Evolutionary conservation across 2,113 vertebrate species (phyloP), one percentile per base, ranked within the genome.

Genomic region (Pollimyrus isidori): DNA sequence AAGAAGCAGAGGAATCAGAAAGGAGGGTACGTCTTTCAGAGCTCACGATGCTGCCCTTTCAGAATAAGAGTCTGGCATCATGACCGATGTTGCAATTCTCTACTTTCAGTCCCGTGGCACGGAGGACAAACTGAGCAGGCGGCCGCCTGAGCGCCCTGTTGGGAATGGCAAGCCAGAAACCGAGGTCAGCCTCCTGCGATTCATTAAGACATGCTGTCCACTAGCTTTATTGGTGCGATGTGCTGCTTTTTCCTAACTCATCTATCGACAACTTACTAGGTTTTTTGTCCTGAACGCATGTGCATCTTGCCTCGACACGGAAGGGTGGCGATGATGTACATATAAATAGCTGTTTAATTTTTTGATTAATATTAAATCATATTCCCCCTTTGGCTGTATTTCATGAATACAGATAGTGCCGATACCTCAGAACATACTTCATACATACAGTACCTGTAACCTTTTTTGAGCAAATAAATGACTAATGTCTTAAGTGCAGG

Each of bases 1-100:
- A 88, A 58, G 87, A 89, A 45, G 6, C 26, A 9, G 93, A 93
- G 46, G 94, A 92, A 91, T 90, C 86, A 3, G 95, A 95, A 91
- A 96, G 35, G 91, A 97, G 95, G 95, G 96, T 96, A 91, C 92
- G 2, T 7, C 0, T 35, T n/a, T 23, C 69, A n/a, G 45, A 42
- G n/a, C 6, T 2, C 2, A 3, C 6, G 7, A 9, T 11, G 6
- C 42, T 86, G 88, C 30, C 48, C 45, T 89, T 7, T 91, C 46
- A 92, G 88, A 83, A 91, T 76, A 87, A 17, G 91, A 92, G 1
- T 87, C 15, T 35, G 30, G 3, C 58, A 7, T n/a, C 11, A 49
- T 42, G 42, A 45, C 7, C 62, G 13, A 7, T 50, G 23, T 30
- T 73, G 13, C 0, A 1, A 35, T 87, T 2, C 46, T 50, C 23